phyloP scores from a whole-genome alignment of 2,113 vertebrate species.

The Nibea coibor region DNA sequence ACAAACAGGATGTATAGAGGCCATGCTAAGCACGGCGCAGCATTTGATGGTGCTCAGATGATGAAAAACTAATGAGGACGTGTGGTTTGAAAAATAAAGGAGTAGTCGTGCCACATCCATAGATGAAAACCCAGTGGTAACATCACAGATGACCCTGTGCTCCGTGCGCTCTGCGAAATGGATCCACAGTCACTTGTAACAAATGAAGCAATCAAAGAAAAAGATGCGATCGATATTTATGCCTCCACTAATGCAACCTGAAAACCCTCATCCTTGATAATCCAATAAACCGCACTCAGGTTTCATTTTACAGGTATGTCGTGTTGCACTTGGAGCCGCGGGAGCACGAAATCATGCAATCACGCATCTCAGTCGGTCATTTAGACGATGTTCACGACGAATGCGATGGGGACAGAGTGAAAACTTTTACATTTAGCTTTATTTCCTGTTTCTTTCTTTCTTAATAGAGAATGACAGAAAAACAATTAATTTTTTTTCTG shows the following conservation, averaged over 20 bases:
- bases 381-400: constrained; percentile 18
- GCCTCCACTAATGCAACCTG: constrained; percentile 21
- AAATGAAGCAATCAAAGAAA: constrained; percentile 26
- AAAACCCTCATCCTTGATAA: constrained; percentile 32
- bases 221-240: constrained; percentile 61
- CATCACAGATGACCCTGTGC: constrained; percentile 27
- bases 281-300: constrained; percentile 19
- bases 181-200: constrained; percentile 33
- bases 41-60: background rate
- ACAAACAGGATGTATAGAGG: background rate
- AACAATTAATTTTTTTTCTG: background rate
- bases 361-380: constrained; percentile 34
- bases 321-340: constrained; percentile 14
- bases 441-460: background rate
- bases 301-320: constrained; percentile 33
- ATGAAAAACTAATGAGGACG: constrained; percentile 36
- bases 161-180: constrained; percentile 35
- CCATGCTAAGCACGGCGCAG: background rate
- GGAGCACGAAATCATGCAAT: constrained; percentile 28
- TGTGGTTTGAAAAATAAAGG: constrained; percentile 7
- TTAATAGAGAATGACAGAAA: background rate
- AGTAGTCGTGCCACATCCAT: constrained; percentile 22
- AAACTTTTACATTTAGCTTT: background rate
- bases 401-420: background rate
- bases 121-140: constrained; percentile 12